Evolutionary conservation across 1,140 invertebrate species (phyloP).

Genomic region (Ceratosolen fusciceps): DNA sequence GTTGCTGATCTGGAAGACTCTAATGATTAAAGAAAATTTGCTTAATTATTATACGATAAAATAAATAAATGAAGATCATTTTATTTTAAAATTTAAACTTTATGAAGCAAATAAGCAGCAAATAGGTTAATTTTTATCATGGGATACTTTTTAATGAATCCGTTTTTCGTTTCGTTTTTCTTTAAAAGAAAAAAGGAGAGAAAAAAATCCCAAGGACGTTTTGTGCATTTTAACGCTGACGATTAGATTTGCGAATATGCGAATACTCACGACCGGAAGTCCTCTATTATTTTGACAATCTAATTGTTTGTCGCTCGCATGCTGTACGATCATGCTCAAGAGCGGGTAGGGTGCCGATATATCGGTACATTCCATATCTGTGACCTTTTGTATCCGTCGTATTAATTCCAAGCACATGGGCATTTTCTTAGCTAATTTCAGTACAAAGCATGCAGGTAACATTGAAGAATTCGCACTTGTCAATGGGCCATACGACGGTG

Average conservation of each 20-base stretch:
- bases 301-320: slow-evolving; percentile 79
- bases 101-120: background rate
- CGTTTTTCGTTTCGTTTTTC: too few relatives aligned
- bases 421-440: slow-evolving; percentile 89
- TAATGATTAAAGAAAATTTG: slow-evolving; percentile 64
- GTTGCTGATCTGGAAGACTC: slow-evolving; percentile 91
- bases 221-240: background rate
- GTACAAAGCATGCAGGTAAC: slow-evolving; percentile 91
- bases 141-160: background rate
- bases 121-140: background rate
- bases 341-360: slow-evolving; percentile 78
- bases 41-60: too few relatives aligned
- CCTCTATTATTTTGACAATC: slow-evolving; percentile 81
- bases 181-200: background rate
- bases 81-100: background rate
- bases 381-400: slow-evolving; percentile 81
- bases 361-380: slow-evolving; percentile 80
- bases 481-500: slow-evolving; percentile 84
- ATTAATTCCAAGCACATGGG: slow-evolving; percentile 85
- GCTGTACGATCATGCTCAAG: slow-evolving; percentile 82
- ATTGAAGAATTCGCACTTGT: slow-evolving; percentile 88
- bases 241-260: slow-evolving; percentile 51
- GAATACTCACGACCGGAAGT: slow-evolving; percentile 81
- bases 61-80: too few relatives aligned
- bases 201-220: background rate